phyloP scores from a whole-genome alignment of 2,797 vertebrate species.

The Hafferia zeledoni region DNA sequence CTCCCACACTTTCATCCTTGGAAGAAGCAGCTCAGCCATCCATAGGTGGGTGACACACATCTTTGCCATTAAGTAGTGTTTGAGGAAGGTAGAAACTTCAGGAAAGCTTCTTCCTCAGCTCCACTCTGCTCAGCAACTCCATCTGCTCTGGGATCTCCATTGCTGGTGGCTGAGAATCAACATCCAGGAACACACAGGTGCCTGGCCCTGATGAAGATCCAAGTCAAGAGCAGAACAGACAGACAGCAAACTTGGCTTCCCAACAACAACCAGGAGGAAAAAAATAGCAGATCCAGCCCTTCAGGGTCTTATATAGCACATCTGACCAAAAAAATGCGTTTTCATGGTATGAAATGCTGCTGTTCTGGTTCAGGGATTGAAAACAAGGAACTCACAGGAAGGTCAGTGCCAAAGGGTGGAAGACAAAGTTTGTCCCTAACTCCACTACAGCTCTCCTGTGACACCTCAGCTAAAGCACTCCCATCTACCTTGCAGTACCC shows the following conservation, averaged over 20 bases:
- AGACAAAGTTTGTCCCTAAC: not conserved
- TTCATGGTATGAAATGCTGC: not conserved
- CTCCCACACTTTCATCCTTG: not conserved
- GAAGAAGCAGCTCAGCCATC: not conserved
- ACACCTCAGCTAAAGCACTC: not conserved
- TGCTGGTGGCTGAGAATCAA: not conserved
- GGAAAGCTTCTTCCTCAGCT: not conserved
- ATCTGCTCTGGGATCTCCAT: not conserved
- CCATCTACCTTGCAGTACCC: not conserved
- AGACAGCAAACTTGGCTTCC: not conserved
- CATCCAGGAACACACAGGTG: not conserved
- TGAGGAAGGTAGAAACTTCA: not conserved
- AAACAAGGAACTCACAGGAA: not conserved
- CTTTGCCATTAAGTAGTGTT: not conserved
- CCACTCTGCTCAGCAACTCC: not conserved
- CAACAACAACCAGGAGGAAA: not conserved
- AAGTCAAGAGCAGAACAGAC: not conserved
- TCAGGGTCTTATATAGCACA: not conserved
- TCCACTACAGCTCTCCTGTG: not conserved
- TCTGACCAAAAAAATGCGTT: accelerated
- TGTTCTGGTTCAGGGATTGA: not conserved
- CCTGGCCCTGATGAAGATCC: not conserved
- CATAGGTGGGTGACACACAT: not conserved
- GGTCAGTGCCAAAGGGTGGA: not conserved
- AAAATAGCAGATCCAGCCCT: not conserved